Evolutionary conservation across 2,797 vertebrate genomes (phyloP).

Genomic region (Syndactyla subalaris): DNA sequence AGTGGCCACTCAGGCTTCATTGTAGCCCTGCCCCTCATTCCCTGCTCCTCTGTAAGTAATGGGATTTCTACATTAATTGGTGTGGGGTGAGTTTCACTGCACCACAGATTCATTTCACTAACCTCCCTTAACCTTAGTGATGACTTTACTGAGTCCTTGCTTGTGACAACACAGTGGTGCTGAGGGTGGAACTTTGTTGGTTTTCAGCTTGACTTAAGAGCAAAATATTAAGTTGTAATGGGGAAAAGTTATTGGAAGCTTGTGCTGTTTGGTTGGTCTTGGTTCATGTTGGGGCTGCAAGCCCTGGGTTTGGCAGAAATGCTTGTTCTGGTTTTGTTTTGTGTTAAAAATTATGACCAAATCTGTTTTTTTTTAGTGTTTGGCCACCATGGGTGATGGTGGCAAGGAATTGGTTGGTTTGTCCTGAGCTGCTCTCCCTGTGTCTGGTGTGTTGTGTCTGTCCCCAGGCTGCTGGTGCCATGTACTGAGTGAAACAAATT

Average conservation of each 20-base stretch:
- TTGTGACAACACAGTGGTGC: neutral
- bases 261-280: neutral
- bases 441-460: neutral
- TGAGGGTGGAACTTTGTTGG: neutral
- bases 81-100: neutral
- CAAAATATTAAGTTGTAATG: neutral
- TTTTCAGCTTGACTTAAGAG: neutral
- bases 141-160: neutral
- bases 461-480: neutral
- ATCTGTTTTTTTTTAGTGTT: neutral
- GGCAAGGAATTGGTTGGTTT: neutral
- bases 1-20: neutral
- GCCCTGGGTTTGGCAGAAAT: neutral
- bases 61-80: neutral
- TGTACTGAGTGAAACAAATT: neutral
- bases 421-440: accelerated
- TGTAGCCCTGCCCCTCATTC: neutral
- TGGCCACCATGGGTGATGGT: neutral
- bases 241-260: neutral
- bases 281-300: accelerated
- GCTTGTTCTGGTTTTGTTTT: neutral
- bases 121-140: neutral
- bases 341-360: conserved; percentile 31
- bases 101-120: neutral
- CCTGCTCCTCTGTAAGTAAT: neutral